These are phyloP conservation scores for Volucella bombylans DNA, from an alignment of 2,888 invertebrate species.

Conservation along the genomic window DNA sequence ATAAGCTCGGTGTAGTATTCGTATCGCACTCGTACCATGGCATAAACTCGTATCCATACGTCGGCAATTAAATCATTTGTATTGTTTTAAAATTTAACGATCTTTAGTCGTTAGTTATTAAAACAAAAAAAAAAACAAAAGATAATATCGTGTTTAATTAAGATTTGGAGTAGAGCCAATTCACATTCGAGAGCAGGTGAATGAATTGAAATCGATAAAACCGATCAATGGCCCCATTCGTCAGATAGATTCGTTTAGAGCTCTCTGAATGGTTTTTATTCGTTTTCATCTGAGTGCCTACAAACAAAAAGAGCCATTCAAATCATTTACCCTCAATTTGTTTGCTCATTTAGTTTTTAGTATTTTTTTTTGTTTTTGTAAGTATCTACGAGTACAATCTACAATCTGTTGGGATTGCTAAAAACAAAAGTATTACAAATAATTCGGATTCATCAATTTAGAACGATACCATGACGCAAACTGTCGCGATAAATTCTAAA, in stretches of 20 bases:
- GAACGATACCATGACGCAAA: neutral
- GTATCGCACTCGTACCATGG: too few relatives aligned
- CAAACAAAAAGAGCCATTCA: slow-evolving; percentile 19
- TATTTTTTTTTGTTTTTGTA: neutral
- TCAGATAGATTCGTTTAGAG: neutral
- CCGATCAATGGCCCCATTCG: neutral
- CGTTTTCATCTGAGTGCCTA: neutral
- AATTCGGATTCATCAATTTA: slow-evolving; percentile 42
- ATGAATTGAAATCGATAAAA: neutral
- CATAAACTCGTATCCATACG: too few relatives aligned
- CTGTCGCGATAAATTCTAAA: slow-evolving; percentile 41
- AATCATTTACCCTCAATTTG: slow-evolving; percentile 21
- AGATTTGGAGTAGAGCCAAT: too few relatives aligned
- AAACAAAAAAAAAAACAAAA: too few relatives aligned
- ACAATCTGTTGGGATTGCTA: neutral
- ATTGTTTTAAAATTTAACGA: too few relatives aligned
- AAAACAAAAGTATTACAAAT: slow-evolving; percentile 42
- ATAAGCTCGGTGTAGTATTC: too few relatives aligned
- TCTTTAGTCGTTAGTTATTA: too few relatives aligned
- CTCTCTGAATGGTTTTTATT: slow-evolving; percentile 1
- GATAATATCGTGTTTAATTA: too few relatives aligned
- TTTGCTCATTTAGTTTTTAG: slow-evolving; percentile 36
- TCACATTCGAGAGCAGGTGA: neutral
- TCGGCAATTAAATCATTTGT: too few relatives aligned
- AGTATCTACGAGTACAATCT: neutral